phyloP scores from a whole-genome alignment of 2,113 vertebrate genomes.

The Ancistrus triradiatus region DNA sequence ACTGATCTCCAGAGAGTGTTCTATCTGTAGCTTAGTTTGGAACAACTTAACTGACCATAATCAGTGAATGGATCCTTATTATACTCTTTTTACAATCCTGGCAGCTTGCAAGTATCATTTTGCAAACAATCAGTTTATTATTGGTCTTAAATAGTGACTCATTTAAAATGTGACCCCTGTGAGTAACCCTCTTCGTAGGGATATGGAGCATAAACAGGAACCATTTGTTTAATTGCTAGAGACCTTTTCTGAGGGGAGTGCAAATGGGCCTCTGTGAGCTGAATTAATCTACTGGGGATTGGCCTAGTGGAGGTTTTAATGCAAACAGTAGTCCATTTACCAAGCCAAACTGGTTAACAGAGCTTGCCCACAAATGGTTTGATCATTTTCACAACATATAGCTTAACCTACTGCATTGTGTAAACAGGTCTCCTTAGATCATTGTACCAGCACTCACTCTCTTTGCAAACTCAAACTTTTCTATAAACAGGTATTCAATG shows the following conservation, averaged over 20 bases:
- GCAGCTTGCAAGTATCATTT: too few relatives aligned
- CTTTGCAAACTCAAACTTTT: too few relatives aligned
- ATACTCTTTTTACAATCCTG: too few relatives aligned
- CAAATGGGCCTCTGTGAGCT: slow-evolving; percentile 92
- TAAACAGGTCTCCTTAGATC: too few relatives aligned
- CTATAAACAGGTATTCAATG: too few relatives aligned
- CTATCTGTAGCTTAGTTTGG: too few relatives aligned
- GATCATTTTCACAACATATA: too few relatives aligned
- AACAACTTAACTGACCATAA: too few relatives aligned
- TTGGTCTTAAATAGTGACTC: slow-evolving; percentile 86
- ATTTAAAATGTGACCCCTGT: slow-evolving; percentile 89
- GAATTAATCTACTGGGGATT: slow-evolving; percentile 90
- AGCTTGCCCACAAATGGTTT: slow-evolving; percentile 75
- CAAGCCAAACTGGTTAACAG: slow-evolving; percentile 64
- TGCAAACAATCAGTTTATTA: slow-evolving; percentile 78
- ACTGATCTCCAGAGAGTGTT: too few relatives aligned
- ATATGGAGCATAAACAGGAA: slow-evolving; percentile 96
- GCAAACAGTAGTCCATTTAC: slow-evolving; percentile 86
- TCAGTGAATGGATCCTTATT: background rate
- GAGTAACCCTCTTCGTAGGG: slow-evolving; percentile 81
- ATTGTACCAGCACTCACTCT: too few relatives aligned
- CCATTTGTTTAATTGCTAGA: slow-evolving; percentile 89
- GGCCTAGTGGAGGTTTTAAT: slow-evolving; percentile 91
- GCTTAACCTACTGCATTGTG: too few relatives aligned
- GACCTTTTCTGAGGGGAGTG: slow-evolving; percentile 54